phyloP scores from a whole-genome alignment of 2,888 invertebrate species.

The Chloroclystis v-ata region DNA sequence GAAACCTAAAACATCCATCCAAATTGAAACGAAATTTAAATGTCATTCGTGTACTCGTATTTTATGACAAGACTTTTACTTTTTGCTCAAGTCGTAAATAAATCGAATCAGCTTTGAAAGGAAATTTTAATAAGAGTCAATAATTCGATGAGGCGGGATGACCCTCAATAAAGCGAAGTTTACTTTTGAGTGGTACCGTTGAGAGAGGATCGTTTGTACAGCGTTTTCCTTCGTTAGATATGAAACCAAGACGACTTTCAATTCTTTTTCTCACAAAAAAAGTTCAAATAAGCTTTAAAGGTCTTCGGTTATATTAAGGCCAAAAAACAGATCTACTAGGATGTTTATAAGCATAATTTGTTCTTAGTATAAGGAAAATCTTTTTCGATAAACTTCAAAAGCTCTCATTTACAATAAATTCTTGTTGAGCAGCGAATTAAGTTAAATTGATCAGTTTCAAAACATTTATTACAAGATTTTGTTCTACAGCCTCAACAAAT shows the following conservation, averaged over 20 bases:
- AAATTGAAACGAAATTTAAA: background rate
- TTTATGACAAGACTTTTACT: constrained; percentile 3
- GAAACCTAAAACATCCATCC: constrained; percentile 3
- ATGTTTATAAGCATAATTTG: constrained; percentile 35
- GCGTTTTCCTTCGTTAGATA: constrained; percentile 43
- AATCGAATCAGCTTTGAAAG: constrained; percentile 32
- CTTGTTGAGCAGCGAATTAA: constrained; percentile 29
- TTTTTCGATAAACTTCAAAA: constrained; percentile 30
- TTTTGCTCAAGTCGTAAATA: constrained; percentile 19
- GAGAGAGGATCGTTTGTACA: constrained; percentile 36
- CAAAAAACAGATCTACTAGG: constrained; percentile 35
- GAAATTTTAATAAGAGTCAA: constrained; percentile 46
- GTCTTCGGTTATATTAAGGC: constrained; percentile 36
- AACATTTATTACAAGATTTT: no score
- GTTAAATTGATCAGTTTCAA: no score
- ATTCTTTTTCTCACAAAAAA: constrained; percentile 33
- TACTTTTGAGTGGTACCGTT: constrained; percentile 44
- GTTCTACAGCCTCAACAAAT: no score
- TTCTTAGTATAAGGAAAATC: constrained; percentile 33
- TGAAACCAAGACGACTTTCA: constrained; percentile 42
- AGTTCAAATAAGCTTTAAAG: constrained; percentile 39
- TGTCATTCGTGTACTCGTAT: constrained; percentile 6
- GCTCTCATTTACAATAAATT: constrained; percentile 29
- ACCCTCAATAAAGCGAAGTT: constrained; percentile 47
- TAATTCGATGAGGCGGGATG: constrained; percentile 44